Conservation (phyloP, 2,797 vertebrate genomes). For the Buceros bicornis region DNA sequence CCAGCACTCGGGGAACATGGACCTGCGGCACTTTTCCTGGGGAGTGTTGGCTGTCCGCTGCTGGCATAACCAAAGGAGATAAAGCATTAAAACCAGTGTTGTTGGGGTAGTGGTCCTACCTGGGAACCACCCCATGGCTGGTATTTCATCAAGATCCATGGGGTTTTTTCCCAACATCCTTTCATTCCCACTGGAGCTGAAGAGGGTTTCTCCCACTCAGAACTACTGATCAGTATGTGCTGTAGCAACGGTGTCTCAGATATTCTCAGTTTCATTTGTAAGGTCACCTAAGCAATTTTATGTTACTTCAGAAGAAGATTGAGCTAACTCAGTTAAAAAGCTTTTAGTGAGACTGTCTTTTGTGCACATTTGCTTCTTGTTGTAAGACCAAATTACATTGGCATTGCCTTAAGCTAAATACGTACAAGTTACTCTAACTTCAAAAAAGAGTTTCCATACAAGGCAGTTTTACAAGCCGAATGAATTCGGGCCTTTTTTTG, state of each 20-base stretch:
- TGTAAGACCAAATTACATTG: not conserved
- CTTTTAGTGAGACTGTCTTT: not conserved
- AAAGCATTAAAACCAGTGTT: not conserved
- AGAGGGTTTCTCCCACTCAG: not conserved
- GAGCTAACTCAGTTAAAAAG: not conserved
- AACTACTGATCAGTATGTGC: not conserved
- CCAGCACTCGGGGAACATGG: accelerated
- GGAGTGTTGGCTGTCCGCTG: not conserved
- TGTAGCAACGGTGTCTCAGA: not conserved
- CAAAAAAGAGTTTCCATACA: not conserved
- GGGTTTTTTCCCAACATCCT: accelerated
- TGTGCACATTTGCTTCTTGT: not conserved
- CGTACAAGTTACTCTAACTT: not conserved
- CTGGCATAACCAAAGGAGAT: not conserved
- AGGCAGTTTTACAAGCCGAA: not conserved
- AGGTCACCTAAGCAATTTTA: not conserved
- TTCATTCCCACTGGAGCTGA: not conserved
- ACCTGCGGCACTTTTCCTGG: not conserved
- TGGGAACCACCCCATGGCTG: not conserved
- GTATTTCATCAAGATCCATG: not conserved
- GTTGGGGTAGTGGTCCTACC: not conserved
- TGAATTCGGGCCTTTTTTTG: not conserved
- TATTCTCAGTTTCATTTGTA: not conserved
- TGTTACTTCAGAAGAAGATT: not conserved
- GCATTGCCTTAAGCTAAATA: not conserved